Percentiles rank a stretch among this genome's conserved stretches.
phyloP scores from a whole-genome alignment of 2,797 vertebrate species.

The Galagoides demidoff region DNA sequence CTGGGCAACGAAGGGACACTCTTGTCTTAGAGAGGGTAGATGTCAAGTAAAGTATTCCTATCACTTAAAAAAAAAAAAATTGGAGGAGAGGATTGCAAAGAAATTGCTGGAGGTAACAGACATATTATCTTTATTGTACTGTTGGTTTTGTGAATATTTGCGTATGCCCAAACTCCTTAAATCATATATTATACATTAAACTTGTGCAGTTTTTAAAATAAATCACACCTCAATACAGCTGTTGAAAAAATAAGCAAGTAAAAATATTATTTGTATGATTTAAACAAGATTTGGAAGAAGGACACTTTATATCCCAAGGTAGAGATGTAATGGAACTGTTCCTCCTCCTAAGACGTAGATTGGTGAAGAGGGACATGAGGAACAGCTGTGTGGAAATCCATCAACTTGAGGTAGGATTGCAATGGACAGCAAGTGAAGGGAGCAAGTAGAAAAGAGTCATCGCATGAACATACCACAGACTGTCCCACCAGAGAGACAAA shows the following conservation, averaged over 20 bases:
- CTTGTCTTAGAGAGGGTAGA: background rate
- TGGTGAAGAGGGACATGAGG: background rate
- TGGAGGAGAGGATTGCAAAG: too few relatives aligned
- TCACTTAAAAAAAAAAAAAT: background rate
- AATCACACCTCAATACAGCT: background rate
- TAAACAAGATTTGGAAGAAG: background rate
- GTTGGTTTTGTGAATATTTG: background rate
- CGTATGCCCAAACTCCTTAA: background rate
- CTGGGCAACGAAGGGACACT: too few relatives aligned
- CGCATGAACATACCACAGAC: background rate
- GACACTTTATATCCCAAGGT: background rate
- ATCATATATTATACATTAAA: background rate
- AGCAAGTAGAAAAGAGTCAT: background rate
- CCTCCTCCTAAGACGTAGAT: background rate
- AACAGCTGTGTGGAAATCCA: background rate
- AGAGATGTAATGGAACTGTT: background rate
- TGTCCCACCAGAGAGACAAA: background rate
- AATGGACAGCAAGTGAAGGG: background rate
- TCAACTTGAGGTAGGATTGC: background rate
- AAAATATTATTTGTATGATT: background rate
- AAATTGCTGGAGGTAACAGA: background rate
- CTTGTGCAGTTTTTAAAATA: background rate
- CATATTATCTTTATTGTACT: background rate
- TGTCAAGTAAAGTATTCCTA: background rate
- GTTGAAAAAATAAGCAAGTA: background rate